These are phyloP conservation scores for Leucozona laternaria DNA, from an alignment of 2,888 invertebrate species.

Conservation along the genomic window DNA sequence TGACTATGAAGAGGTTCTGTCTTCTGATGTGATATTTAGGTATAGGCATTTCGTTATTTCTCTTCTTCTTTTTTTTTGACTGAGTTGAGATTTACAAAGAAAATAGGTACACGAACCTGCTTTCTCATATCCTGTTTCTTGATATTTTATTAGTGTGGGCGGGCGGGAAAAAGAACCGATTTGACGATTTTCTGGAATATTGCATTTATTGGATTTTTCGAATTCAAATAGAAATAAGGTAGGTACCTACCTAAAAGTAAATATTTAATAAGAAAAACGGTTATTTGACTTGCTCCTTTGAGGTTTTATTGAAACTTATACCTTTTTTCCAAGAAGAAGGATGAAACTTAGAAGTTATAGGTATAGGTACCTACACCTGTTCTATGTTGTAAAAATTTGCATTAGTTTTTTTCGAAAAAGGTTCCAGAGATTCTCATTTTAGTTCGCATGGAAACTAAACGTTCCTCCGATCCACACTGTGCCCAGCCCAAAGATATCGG, in stretches of 20 bases:
- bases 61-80: neutral
- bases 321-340: neutral
- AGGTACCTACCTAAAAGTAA: too few relatives aligned
- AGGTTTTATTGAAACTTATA: constrained; percentile 2
- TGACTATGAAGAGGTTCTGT: constrained; percentile 18
- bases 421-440: too few relatives aligned
- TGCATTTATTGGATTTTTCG: constrained; percentile 10
- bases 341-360: neutral
- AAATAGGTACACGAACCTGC: constrained; percentile 4
- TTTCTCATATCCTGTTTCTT: constrained; percentile 12
- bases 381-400: too few relatives aligned
- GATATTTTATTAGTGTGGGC: constrained; percentile 1
- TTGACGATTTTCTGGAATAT: constrained; percentile 4
- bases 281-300: neutral
- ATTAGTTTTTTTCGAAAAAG: too few relatives aligned
- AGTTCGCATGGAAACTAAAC: too few relatives aligned
- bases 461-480: too few relatives aligned
- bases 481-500: too few relatives aligned
- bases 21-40: neutral
- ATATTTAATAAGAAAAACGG: too few relatives aligned
- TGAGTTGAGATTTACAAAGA: constrained; percentile 19
- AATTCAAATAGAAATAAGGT: neutral
- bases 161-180: neutral
- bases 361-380: too few relatives aligned
- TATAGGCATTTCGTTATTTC: constrained; percentile 30